Evolutionary conservation across 30 jellyfish, hydroid and myxozoan species (phyloP).

Genomic region (Sanderia malayensis): DNA sequence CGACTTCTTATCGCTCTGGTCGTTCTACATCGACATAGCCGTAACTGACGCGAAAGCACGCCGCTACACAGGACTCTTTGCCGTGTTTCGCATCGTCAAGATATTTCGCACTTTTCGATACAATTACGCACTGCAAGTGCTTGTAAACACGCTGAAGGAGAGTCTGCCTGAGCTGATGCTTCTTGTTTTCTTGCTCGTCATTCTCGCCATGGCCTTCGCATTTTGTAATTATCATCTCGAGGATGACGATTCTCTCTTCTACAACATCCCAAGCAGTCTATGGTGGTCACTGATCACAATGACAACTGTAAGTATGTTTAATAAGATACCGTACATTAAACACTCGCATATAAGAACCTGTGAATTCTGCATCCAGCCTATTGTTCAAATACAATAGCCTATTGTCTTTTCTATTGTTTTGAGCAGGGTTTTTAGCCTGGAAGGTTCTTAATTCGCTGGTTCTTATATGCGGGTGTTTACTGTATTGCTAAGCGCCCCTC

Average conservation of each 20-base stretch:
- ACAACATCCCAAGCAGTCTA: constrained; percentile 77
- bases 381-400: too few relatives aligned
- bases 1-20: constrained; percentile 70
- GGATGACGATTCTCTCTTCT: constrained; percentile 58
- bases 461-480: too few relatives aligned
- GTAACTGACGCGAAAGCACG: constrained; percentile 27
- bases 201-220: constrained; percentile 83
- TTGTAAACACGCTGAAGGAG: constrained; percentile 73
- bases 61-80: constrained; percentile 55
- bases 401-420: too few relatives aligned
- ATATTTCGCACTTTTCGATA: constrained; percentile 85
- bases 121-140: constrained; percentile 87
- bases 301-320: constrained; percentile 79
- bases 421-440: too few relatives aligned
- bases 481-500: too few relatives aligned
- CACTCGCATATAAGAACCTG: too few relatives aligned
- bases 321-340: too few relatives aligned
- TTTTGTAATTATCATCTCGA: constrained; percentile 73
- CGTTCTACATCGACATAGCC: constrained; percentile 54
- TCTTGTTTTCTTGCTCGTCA: constrained; percentile 68
- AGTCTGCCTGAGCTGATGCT: constrained; percentile 83
- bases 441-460: too few relatives aligned
- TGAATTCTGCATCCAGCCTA: too few relatives aligned
- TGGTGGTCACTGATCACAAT: constrained; percentile 95
- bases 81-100: constrained; percentile 87